phyloP scores from a whole-genome alignment of 2,113 vertebrate genomes.

The Lamprotornis superbus region DNA sequence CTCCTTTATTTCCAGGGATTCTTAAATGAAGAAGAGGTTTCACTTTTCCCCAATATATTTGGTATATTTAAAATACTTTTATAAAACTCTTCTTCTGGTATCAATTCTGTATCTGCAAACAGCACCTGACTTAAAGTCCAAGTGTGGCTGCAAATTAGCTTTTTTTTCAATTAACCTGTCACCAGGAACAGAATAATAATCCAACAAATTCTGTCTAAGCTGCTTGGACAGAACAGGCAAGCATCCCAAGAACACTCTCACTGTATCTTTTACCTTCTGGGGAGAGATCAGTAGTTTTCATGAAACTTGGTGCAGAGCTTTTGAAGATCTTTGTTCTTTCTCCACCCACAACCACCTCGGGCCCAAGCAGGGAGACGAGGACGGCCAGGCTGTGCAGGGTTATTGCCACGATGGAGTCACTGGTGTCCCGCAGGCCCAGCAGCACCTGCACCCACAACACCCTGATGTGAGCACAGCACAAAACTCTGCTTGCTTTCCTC shows the following conservation, averaged over 20 bases:
- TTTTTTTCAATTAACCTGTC: neutral
- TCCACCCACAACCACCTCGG: slow-evolving; percentile 94
- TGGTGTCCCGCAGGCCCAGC: slow-evolving; percentile 92
- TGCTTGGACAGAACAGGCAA: neutral
- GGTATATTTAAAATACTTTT: neutral
- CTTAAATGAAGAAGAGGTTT: neutral
- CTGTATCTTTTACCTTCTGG: slow-evolving; percentile 82
- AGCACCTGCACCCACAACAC: slow-evolving; percentile 78
- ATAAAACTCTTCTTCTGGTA: neutral
- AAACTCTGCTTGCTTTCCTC: neutral
- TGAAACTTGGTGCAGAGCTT: slow-evolving; percentile 90
- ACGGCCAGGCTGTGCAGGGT: slow-evolving; percentile 91
- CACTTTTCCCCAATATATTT: neutral
- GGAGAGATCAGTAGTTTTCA: slow-evolving; percentile 85
- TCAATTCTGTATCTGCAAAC: neutral
- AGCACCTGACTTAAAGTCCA: neutral
- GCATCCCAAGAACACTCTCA: neutral
- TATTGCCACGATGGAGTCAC: slow-evolving; percentile 85
- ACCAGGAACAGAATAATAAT: neutral
- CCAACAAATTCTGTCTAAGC: neutral
- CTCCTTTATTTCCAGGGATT: neutral
- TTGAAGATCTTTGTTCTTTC: slow-evolving; percentile 95
- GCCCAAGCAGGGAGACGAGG: slow-evolving; percentile 91
- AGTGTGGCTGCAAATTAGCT: neutral
- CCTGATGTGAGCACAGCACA: neutral